Base-by-base conservation (phyloP, 2,797 vertebrate genomes). In the Danio kyathit region DNA sequence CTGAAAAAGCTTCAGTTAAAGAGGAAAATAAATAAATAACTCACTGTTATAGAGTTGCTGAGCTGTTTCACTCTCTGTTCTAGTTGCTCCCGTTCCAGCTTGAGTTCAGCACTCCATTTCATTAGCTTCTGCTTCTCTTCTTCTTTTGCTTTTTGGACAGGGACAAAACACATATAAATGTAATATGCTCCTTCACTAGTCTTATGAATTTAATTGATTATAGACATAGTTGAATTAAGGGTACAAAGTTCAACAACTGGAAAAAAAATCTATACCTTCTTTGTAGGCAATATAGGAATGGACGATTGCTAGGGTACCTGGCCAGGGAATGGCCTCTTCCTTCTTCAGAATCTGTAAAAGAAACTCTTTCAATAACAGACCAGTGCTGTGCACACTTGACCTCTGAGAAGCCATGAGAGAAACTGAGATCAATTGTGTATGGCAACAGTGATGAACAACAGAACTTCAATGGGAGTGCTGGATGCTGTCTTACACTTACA, bases 271-370 rank as follows among this genome's bases (percentile, higher is more conserved):
- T 74, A 83, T 94, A 99, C 98, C 98, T 97, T 98, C 97, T 97
- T 99, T 99, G 94, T 99, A 99, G 51, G 98, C 98, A 75, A 99
- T 99, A 93, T 99, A 99, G 86, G 98, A 99, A 95, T 99, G 98
- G 88, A 99, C 98, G 64, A 99, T 99, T 86, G 98, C 98, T 94
- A 99, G 93, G 63, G 97, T 99, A 57, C 98, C 98, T 2, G 98
- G 98, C 98, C 98, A 99, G 4, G 97, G 97, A 85, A 99, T 97
- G 89, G 97, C 97, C 93, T 99, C 98, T 92, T 99, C 98, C 88
- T 99, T 99, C 89, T 99, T 99, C 88, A 99, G 92, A 94, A 99
- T 99, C 98, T 99, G 91, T 40, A 88, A 87, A 87, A 82, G 87
- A 83, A 91, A 65, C 86, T 88, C 56, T 82, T 82, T 88, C 87